Evolutionary conservation across 2,888 invertebrate species (phyloP).

Genomic region (Trachelus stipa): DNA sequence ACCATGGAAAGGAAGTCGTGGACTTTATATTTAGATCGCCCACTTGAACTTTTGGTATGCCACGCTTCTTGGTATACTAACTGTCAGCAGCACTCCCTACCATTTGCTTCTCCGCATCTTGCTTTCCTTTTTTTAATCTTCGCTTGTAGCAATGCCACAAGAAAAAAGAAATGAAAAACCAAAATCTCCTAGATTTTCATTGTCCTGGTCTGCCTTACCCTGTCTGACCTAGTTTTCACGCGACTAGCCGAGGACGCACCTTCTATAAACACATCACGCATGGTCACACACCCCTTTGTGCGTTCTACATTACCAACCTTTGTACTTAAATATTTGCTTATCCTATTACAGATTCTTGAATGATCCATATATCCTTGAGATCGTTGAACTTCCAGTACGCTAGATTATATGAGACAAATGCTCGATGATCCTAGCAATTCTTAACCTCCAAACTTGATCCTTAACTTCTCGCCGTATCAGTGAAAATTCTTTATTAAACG

Average conservation of each 20-base stretch:
- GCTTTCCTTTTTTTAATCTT: slow-evolving; percentile 6
- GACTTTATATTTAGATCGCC: slow-evolving; percentile 36
- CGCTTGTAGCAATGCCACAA: background rate
- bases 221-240: background rate
- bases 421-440: background rate
- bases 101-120: background rate
- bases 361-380: background rate
- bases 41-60: slow-evolving; percentile 29
- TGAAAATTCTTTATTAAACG: background rate
- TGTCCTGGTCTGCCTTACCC: background rate
- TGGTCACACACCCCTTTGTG: slow-evolving; percentile 29
- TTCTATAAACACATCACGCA: slow-evolving; percentile 17
- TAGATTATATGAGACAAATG: background rate
- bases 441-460: background rate
- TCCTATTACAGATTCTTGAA: background rate
- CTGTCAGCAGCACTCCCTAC: slow-evolving; percentile 15
- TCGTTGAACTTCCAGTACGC: background rate
- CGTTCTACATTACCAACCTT: slow-evolving; percentile 21
- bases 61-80: slow-evolving; percentile 23
- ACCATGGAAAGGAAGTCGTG: slow-evolving; percentile 24
- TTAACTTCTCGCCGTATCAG: background rate
- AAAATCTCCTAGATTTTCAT: slow-evolving; percentile 10
- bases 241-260: background rate
- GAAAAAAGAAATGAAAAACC: background rate
- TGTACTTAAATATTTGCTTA: background rate